Evolutionary conservation across 2,113 vertebrate species (phyloP).

Genomic region (Vanacampus margaritifer): DNA sequence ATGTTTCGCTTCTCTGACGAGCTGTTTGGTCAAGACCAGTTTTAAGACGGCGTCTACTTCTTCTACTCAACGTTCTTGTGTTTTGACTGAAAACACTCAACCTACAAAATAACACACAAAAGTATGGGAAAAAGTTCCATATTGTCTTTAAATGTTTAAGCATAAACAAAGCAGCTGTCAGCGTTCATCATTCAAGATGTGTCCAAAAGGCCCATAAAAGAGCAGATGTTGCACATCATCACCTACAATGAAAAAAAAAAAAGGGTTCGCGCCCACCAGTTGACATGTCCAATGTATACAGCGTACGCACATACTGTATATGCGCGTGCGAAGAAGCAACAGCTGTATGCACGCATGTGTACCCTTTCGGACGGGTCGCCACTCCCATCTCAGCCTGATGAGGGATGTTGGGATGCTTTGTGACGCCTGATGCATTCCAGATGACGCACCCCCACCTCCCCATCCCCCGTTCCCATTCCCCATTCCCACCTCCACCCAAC

Average conservation of each 20-base stretch:
- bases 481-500: constrained; percentile 51
- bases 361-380: constrained; percentile 40
- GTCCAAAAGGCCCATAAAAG: constrained; percentile 21
- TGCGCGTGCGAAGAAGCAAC: constrained; percentile 11
- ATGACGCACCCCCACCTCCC: constrained; percentile 56
- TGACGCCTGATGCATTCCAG: constrained; percentile 72
- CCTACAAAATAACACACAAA: background rate
- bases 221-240: constrained; percentile 17
- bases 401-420: constrained; percentile 63
- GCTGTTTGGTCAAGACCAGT: background rate
- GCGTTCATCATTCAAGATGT: constrained; percentile 14
- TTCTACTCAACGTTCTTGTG: too few species aligned
- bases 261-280: background rate
- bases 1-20: background rate
- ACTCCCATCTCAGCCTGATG: constrained; percentile 48
- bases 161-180: constrained; percentile 9
- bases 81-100: background rate
- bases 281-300: background rate
- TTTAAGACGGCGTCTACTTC: background rate
- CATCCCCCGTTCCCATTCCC: constrained; percentile 43
- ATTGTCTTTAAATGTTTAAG: constrained; percentile 10
- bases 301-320: too few species aligned
- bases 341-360: background rate
- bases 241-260: background rate
- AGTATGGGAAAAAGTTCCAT: background rate